Evolutionary conservation across 2,113 vertebrate genomes (phyloP), one percentile per base, ranked within the genome.

Genomic region (Phodopus roborovskii): DNA sequence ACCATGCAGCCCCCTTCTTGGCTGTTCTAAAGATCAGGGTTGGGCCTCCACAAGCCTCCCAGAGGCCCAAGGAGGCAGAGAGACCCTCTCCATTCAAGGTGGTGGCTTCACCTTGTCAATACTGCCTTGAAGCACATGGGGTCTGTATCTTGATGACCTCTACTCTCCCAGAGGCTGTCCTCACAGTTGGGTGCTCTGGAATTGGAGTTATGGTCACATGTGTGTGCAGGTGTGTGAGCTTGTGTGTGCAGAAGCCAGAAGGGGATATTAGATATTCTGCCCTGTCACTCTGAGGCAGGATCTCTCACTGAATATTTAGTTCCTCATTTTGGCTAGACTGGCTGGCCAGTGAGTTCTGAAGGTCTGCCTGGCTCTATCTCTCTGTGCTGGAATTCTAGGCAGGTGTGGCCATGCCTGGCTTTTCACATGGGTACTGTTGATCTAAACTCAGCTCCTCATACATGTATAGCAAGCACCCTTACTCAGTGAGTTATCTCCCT

Each of bases 1-100:
- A 39, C 0, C 12, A 53, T 26, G 17, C 7, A 22, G 42, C 10
- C 28, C 45, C 5, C 8, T n/a, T 39, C 42, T 24, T n/a, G 45
- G 30, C 20, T 48, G 4, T 56, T 64, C 33, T 53, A 4, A 26
- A 13, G 48, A 33, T 88, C 26, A 42, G 19, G 15, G 50, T 26
- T 42, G n/a, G 86, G 24, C 15, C 22, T 58, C 36, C 39, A 22
- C 20, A 24, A 26, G 45, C 11, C 45, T 16, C 17, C 4, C 5
- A 0, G 2, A 73, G 74, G 53, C 30, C 3, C 12, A 2, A 0
- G 26, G 16, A 15, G 15, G 19, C 33, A 12, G 5, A 3, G 28
- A 39, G 56, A 17, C 0, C 24, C 13, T 42, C 60, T 64, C 15
- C 13, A 36, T 3, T 36, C 33, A 3, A 3, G 42, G 10, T 0